Conservation (phyloP, 2,113 vertebrate species). For the Coreoperca whiteheadi region DNA sequence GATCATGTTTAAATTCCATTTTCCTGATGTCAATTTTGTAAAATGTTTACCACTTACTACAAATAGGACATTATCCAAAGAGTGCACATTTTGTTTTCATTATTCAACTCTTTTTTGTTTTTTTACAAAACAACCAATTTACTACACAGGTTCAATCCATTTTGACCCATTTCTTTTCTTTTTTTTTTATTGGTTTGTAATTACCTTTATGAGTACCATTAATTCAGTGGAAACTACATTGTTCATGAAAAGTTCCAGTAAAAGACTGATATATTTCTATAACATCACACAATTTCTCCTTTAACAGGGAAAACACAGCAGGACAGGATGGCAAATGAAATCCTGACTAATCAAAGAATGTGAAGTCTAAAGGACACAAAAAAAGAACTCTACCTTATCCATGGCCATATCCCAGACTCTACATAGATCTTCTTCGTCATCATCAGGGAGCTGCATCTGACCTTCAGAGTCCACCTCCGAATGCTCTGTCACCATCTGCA, state of each 20-base stretch:
- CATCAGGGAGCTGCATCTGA: slow-evolving; percentile 87
- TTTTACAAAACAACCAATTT: neutral
- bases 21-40: neutral
- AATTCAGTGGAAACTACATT: neutral
- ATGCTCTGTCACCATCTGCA: slow-evolving; percentile 87
- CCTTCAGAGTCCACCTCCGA: slow-evolving; percentile 72
- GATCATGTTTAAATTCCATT: neutral
- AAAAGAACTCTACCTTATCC: slow-evolving; percentile 88
- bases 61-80: neutral
- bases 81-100: neutral
- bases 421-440: slow-evolving; percentile 94
- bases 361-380: neutral
- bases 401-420: slow-evolving; percentile 99
- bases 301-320: neutral
- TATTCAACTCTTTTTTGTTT: neutral
- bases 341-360: neutral
- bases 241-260: neutral
- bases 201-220: neutral
- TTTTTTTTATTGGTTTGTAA: neutral
- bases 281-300: neutral
- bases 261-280: neutral
- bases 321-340: neutral
- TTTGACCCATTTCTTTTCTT: neutral
- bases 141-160: neutral
- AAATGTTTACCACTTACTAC: neutral